Conservation (phyloP, 1,140 invertebrate genomes). For the Proctacanthus coquilletti region DNA sequence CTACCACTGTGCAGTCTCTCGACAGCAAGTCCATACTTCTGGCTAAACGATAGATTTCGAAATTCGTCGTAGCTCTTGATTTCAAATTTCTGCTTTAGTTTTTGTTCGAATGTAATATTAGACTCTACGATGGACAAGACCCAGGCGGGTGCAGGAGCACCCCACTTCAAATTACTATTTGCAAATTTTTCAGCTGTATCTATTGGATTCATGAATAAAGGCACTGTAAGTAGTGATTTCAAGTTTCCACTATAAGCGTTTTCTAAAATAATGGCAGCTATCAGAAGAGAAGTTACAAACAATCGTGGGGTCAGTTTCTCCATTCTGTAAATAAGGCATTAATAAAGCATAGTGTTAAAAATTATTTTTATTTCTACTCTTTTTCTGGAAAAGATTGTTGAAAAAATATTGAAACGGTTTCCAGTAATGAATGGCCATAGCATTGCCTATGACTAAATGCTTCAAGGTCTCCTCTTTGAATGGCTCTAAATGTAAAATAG, state of each 20-base stretch:
- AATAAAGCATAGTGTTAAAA: constrained; percentile 17
- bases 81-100: constrained; percentile 15
- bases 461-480: neutral
- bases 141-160: constrained; percentile 23
- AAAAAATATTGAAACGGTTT: constrained; percentile 24
- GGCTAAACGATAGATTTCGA: constrained; percentile 16
- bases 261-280: constrained; percentile 24
- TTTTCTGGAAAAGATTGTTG: constrained; percentile 20
- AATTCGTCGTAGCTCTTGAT: constrained; percentile 18
- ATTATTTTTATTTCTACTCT: constrained; percentile 14
- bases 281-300: constrained; percentile 18
- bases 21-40: constrained; percentile 20
- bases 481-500: constrained; percentile 12
- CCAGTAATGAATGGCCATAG: constrained; percentile 11
- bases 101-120: constrained; percentile 17
- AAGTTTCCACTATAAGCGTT: constrained; percentile 26
- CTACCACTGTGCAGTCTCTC: constrained; percentile 17
- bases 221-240: constrained; percentile 22
- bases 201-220: constrained; percentile 16
- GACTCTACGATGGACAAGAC: constrained; percentile 16
- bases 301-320: constrained; percentile 17
- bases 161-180: constrained; percentile 17
- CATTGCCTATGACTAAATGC: too few species aligned
- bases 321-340: constrained; percentile 24
- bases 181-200: constrained; percentile 21